phyloP scores from a whole-genome alignment of 2,797 vertebrate species.

The Xenops minutus region DNA sequence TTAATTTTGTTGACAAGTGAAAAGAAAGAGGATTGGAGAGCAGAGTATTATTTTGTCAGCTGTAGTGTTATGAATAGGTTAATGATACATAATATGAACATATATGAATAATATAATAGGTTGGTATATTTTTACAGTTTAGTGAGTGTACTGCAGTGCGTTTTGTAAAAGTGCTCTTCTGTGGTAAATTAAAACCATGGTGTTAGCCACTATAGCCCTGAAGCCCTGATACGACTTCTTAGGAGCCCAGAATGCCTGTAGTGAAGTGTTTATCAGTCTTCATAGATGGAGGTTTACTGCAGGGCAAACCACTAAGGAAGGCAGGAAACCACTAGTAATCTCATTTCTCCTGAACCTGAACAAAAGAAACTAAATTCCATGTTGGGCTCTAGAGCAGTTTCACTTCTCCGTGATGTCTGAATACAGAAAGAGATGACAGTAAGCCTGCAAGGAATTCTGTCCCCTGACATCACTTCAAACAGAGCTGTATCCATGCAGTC shows the following conservation, averaged over 20 bases:
- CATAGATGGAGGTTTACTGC: neutral
- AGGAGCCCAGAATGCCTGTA: accelerated
- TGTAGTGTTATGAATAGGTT: neutral
- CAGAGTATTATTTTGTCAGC: neutral
- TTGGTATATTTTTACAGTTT: neutral
- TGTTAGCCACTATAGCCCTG: neutral
- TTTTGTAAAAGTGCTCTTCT: neutral
- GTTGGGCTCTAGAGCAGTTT: neutral
- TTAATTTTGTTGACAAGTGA: neutral
- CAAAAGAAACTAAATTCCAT: neutral
- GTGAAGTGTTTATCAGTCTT: neutral
- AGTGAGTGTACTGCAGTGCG: neutral
- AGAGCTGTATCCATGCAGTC: neutral
- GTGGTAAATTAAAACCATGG: neutral
- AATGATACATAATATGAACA: neutral
- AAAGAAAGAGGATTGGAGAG: neutral
- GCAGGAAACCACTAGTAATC: neutral
- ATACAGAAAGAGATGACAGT: neutral
- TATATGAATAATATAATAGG: neutral
- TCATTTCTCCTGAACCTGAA: neutral
- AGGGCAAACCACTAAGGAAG: neutral
- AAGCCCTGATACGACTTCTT: neutral
- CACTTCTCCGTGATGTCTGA: neutral
- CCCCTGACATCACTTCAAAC: neutral
- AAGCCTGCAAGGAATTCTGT: neutral